Evolutionary conservation across 2,113 vertebrate genomes (phyloP), one percentile per base, ranked within the genome.

Genomic region (Dryoscopus gambensis): DNA sequence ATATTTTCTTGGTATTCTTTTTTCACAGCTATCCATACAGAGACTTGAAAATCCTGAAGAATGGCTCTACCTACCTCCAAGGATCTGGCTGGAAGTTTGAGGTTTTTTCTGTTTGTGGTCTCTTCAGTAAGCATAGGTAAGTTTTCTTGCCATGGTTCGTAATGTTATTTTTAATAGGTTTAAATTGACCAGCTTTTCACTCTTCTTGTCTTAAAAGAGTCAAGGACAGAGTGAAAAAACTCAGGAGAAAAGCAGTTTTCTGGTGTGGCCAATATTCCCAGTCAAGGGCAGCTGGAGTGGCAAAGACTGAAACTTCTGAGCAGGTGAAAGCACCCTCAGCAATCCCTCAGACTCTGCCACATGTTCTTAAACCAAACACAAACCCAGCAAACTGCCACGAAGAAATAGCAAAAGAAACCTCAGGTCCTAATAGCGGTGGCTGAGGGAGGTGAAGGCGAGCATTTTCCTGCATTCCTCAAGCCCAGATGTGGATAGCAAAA

Each of bases 41-140:
- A 83, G 40, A 80, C 63, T 8, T 78, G 39, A 67, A 59, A 64
- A 47, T 70, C 73, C 64, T 80, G 73, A 95, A 91, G 63, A 86
- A 93, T 95, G 85, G 73, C 84, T 84, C 42, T 44, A 49, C 79
- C 57, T 63, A n/a, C 70, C 35, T 84, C 40, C 59, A 93, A 80
- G 56, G 18, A n/a, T 9, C 79, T 87, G 52, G 65, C 59, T 22
- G 18, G 68, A 77, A 64, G 21, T 33, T 44, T 94, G 7, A 13
- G 75, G 4, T 64, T 90, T 27, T 84, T 97, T 31, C 89, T 97
- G 15, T 65, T 96, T 12, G 11, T 91, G 39, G 17, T 92, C 24
- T 89, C 84, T 70, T 89, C 67, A 52, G 16, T 64, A 82, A 77
- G 39, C 19, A 71, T 57, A 76, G 94, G 97, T 97, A 87, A 93